These are phyloP conservation scores for Morpho deidamia DNA, from an alignment of 2,888 invertebrate species.

Conservation along the genomic window DNA sequence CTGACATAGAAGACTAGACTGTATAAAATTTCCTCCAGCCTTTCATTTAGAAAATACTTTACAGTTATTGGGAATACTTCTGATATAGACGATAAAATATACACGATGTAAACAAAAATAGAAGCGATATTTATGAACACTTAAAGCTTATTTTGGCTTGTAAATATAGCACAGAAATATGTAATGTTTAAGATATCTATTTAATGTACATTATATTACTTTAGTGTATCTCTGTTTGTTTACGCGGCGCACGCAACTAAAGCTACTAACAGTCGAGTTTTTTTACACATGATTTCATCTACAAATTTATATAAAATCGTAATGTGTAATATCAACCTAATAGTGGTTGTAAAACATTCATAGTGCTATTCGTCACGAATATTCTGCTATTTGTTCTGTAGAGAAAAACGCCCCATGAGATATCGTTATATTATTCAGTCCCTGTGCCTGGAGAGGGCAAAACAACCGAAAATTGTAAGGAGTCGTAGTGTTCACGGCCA, in stretches of 20 bases:
- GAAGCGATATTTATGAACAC: no score
- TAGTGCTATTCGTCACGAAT: slow-evolving; percentile 2
- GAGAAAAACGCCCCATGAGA: slow-evolving; percentile 1
- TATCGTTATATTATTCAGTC: slow-evolving; percentile 6
- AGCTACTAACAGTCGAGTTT: no score
- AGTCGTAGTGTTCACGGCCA: neutral
- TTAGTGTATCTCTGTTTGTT: no score
- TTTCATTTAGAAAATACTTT: slow-evolving; percentile 4
- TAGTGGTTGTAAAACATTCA: slow-evolving; percentile 1
- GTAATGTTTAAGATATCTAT: no score
- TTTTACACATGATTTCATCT: no score
- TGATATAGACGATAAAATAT: no score
- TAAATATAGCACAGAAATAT: no score
- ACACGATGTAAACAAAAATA: no score
- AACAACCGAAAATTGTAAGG: slow-evolving; percentile 3
- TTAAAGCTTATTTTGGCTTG: no score
- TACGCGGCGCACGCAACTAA: no score
- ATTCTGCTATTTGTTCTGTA: neutral
- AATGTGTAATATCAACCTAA: neutral
- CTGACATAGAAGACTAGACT: slow-evolving; percentile 2
- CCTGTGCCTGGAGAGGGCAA: neutral
- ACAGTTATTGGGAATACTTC: neutral
- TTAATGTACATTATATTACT: no score
- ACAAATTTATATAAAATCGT: no score
- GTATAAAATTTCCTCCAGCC: slow-evolving; percentile 1